Conservation (phyloP, 2,797 vertebrate genomes). For the Acrossocheilus wenchowensis region DNA sequence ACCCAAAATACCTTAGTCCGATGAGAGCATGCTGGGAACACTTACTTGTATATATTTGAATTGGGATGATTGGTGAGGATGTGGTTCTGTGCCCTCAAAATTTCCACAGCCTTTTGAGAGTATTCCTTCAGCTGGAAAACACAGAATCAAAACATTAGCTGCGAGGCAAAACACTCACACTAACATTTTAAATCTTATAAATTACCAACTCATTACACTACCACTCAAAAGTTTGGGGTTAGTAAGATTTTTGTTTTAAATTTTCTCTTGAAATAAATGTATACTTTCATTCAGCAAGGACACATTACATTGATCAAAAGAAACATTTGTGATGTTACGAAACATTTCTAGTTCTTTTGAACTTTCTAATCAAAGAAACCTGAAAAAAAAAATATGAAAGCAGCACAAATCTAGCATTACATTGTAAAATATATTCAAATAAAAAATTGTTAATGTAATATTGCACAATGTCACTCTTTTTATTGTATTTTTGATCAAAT, state of each 20-base stretch:
- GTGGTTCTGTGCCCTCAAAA: slow-evolving; percentile 95
- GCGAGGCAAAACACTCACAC: neutral
- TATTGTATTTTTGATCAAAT: neutral
- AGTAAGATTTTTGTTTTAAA: neutral
- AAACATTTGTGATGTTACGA: neutral
- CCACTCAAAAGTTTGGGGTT: neutral
- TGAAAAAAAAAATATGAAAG: neutral
- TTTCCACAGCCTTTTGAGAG: slow-evolving; percentile 98
- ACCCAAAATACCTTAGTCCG: neutral
- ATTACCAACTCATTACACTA: neutral
- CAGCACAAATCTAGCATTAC: neutral
- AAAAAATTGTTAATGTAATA: neutral
- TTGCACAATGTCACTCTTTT: neutral
- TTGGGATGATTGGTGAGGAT: slow-evolving; percentile 99
- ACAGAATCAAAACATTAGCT: slow-evolving; percentile 22
- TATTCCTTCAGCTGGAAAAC: slow-evolving; percentile 91
- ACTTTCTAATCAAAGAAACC: neutral
- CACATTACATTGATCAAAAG: neutral
- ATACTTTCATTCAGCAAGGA: neutral
- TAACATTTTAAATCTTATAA: neutral
- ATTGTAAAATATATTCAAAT: neutral
- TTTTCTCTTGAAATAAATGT: neutral
- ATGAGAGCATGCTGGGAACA: neutral
- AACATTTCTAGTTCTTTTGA: neutral
- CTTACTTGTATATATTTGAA: slow-evolving; percentile 99